A percentile compares a stretch with the other conserved stretches of the same genome.
Evolutionary conservation across 2,113 vertebrate species (phyloP).

Genomic region (Caloenas nicobarica): DNA sequence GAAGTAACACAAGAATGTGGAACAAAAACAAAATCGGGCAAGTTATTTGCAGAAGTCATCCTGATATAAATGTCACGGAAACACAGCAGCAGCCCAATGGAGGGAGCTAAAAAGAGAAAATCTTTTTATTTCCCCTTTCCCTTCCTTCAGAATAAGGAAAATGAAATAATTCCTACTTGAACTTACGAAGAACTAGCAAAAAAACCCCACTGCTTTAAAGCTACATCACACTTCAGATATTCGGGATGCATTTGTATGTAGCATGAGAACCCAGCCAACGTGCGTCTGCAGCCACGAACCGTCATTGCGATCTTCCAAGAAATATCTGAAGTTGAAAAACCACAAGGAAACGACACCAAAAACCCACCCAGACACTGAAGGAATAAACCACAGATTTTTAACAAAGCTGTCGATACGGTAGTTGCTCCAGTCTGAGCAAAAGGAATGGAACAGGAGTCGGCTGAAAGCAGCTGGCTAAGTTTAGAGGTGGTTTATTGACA

Average conservation of each 20-base stretch:
- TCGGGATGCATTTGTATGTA: not conserved
- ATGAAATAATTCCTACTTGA: not conserved
- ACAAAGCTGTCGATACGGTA: not conserved
- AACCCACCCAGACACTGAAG: not conserved
- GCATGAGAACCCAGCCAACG: not conserved
- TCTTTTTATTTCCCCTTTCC: not conserved
- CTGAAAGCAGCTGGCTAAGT: not conserved
- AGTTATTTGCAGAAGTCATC: not conserved
- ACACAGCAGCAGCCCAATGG: not conserved
- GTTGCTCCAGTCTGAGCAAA: not conserved
- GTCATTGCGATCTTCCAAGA: not conserved
- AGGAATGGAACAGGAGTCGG: not conserved
- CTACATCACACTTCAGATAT: not conserved
- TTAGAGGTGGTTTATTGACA: slow-evolving; percentile 7
- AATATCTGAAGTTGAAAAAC: not conserved
- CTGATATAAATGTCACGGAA: not conserved
- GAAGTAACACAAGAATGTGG: slow-evolving; percentile 24
- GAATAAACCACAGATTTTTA: not conserved
- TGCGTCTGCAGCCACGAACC: not conserved
- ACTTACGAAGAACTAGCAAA: not conserved
- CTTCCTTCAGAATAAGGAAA: not conserved
- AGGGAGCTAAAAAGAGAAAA: not conserved
- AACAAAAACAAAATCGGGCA: not conserved
- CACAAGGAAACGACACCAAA: not conserved
- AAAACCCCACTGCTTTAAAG: fast-evolving